Evolutionary conservation across 1,140 invertebrate genomes (phyloP), one percentile per base, ranked within the genome.

Genomic region (Drosophila micromelanica): DNA sequence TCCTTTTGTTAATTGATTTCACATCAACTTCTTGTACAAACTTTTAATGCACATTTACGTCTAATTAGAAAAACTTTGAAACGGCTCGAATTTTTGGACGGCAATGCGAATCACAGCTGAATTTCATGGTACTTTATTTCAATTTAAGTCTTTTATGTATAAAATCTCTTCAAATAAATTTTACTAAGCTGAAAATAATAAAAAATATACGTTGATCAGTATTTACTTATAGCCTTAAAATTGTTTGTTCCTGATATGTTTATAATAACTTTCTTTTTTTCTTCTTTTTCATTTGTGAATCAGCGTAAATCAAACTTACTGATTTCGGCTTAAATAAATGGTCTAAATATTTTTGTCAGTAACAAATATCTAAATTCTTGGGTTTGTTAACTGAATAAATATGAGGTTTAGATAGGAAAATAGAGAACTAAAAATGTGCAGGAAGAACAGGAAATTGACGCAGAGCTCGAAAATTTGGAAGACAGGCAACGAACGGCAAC

Each of bases 21-120:
- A 49, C 78, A 84, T 57, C 71, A 82, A 78, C 52, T 75, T 62
- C 61, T 67, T 45, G 12, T 73, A 30, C 74, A 63, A 84, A 69
- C 59, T 84, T 84, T 85, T 84, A 73, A 84, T 84, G 80, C 67
- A 79, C 69, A 84, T 79, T 84, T 76, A 68, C 49, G 49, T 76
- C 49, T 84, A 78, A 75, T 76, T 82, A 78, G 56, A 43, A 60
- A 78, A 70, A 59, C 79, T 78, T 78, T 61, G 30, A 38, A 60
- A 59, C 45, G 27, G 5, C 17, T 45, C 30, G 20, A 11, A 57
- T 55, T 55, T 49, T 43, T 27, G 5, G 8, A 1, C 9, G 51
- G 5, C 5, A 38, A 0, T 45, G 9, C 38, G 9, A 17, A 5
- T 55, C 46, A 35, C 7, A n/a, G 7, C 13, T 8, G 6, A 13